Percentiles rank a stretch among this genome's conserved stretches.
Conservation (phyloP, 2,797 vertebrate genomes). For the Chelonia mydas region DNA sequence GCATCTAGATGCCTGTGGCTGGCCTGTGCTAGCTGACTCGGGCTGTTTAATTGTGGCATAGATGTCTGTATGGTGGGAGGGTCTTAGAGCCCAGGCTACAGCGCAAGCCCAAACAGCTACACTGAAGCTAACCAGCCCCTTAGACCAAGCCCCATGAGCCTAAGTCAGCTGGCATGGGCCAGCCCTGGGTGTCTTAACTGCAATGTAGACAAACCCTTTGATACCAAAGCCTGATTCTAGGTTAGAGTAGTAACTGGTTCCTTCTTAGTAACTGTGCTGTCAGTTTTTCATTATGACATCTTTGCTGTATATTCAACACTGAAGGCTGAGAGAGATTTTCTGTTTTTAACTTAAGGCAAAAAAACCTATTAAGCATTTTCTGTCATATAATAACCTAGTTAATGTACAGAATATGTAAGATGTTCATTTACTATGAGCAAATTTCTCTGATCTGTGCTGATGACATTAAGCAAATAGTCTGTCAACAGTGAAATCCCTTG, state of each 20-base stretch:
- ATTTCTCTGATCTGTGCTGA: conserved; percentile 39
- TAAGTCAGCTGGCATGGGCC: too few species aligned
- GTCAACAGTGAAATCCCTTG: background rate
- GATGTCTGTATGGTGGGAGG: background rate
- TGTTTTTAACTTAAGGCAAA: conserved; percentile 53
- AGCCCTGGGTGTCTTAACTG: too few species aligned
- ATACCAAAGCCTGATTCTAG: background rate
- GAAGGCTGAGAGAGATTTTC: background rate
- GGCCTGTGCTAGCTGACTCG: background rate
- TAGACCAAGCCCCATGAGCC: too few species aligned
- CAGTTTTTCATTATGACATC: background rate
- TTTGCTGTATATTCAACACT: background rate
- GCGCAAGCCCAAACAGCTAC: background rate
- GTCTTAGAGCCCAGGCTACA: background rate
- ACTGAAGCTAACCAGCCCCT: too few species aligned
- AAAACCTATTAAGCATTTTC: conserved; percentile 18
- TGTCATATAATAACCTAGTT: conserved; percentile 8
- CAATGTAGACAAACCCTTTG: background rate
- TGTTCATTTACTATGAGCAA: conserved; percentile 13
- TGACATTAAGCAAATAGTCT: conserved; percentile 7
- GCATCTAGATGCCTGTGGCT: background rate
- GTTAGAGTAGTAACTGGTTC: background rate
- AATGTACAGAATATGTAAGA: conserved; percentile 66
- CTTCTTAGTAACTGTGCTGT: background rate
- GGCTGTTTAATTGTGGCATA: background rate